Percentiles rank a stretch among this genome's conserved stretches.
phyloP scores from a whole-genome alignment of 2,797 vertebrate species.

The Hirundo rustica region DNA sequence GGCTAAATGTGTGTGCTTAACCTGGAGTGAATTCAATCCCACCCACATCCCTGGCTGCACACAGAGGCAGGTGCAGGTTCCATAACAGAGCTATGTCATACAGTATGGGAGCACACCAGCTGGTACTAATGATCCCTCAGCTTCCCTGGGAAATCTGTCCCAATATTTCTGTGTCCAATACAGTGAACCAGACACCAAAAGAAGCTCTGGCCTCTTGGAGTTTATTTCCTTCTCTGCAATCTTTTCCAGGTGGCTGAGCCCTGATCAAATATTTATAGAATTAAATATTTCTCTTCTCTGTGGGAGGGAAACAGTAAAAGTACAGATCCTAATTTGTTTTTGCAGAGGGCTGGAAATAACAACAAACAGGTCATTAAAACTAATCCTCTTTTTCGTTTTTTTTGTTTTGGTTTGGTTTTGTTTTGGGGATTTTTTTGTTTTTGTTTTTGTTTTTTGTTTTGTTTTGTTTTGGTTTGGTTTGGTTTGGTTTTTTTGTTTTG shows the following conservation, averaged over 20 bases:
- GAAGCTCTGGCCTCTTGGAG: conserved; percentile 2
- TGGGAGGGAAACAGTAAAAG: conserved; percentile 57
- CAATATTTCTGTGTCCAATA: neutral
- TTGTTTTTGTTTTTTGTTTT: too few relatives aligned
- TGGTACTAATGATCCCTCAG: neutral
- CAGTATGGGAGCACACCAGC: neutral
- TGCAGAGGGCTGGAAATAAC: conserved; percentile 22
- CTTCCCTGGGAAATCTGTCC: conserved; percentile 3
- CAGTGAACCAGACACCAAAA: neutral
- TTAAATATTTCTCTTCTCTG: conserved; percentile 46
- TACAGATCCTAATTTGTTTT: conserved; percentile 43
- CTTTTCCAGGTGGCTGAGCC: conserved; percentile 55
- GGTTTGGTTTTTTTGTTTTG: too few relatives aligned
- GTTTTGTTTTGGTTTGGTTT: neutral
- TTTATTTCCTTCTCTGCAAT: conserved; percentile 29
- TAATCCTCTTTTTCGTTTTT: neutral
- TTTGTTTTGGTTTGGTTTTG: too few relatives aligned
- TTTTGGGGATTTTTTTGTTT: too few relatives aligned
- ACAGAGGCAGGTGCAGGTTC: neutral
- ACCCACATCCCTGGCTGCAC: neutral
- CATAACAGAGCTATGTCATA: neutral
- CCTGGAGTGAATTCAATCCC: neutral
- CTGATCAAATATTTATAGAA: conserved; percentile 45
- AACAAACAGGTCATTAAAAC: conserved; percentile 42
- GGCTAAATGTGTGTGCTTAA: neutral